phyloP scores from a whole-genome alignment of 2,888 invertebrate genomes.

The Eupithecia subumbrata region DNA sequence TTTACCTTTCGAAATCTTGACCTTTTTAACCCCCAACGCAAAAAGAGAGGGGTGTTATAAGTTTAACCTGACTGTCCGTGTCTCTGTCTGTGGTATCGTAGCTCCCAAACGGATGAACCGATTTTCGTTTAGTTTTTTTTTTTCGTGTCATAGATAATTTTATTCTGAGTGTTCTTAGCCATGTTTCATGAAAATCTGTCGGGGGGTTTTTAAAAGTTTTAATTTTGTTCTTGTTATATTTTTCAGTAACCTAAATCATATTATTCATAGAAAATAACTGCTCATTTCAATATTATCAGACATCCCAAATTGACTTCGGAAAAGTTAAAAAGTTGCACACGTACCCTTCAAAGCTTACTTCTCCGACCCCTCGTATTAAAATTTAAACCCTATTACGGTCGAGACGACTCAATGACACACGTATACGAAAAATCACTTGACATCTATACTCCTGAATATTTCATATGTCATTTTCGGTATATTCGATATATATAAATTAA shows the following conservation, averaged over 20 bases:
- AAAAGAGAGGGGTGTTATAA: no score
- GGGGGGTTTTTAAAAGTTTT: no score
- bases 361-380: conserved; percentile 50
- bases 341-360: conserved; percentile 30
- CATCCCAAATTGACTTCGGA: conserved; percentile 11
- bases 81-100: no score
- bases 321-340: conserved; percentile 22
- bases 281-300: background rate
- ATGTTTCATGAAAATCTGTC: no score
- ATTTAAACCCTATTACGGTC: conserved; percentile 53
- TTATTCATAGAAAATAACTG: background rate
- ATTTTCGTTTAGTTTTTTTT: no score
- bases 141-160: no score
- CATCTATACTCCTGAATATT: conserved; percentile 54
- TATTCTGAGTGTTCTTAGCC: no score
- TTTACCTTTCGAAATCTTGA: no score
- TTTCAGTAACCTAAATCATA: background rate
- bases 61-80: no score
- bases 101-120: no score
- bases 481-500: conserved; percentile 12
- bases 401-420: conserved; percentile 54
- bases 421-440: conserved; percentile 56
- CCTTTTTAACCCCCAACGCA: no score
- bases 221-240: background rate
- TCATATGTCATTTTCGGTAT: conserved; percentile 49